phyloP scores from a whole-genome alignment of 1,140 invertebrate genomes.

The Probaryconus sp. region DNA sequence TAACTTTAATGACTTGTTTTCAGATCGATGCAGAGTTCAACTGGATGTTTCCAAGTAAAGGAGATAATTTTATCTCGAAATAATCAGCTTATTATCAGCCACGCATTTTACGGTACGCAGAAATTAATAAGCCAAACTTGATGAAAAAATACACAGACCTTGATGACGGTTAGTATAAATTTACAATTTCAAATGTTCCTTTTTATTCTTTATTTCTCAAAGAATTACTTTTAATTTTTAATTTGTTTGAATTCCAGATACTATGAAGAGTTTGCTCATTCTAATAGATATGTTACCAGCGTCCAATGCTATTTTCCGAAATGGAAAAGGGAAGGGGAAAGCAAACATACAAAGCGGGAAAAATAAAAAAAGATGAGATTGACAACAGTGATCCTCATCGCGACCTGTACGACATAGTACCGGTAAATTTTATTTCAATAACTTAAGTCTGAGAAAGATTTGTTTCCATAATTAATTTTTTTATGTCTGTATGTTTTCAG shows the following conservation, averaged over 20 bases:
- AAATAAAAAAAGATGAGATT: neutral
- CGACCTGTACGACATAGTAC: constrained; percentile 6
- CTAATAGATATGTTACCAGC: constrained; percentile 8
- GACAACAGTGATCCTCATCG: constrained; percentile 14
- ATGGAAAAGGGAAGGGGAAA: constrained; percentile 4
- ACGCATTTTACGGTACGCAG: constrained; percentile 1
- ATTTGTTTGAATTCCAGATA: constrained; percentile 4
- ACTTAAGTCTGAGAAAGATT: neutral
- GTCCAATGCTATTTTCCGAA: constrained; percentile 10
- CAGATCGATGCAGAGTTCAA: constrained; percentile 24
- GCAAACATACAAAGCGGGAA: neutral
- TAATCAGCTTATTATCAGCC: constrained; percentile 13
- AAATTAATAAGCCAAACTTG: neutral
- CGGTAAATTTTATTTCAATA: constrained; percentile 11
- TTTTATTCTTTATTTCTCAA: neutral
- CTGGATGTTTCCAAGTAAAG: constrained; percentile 10
- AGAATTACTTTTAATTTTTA: neutral
- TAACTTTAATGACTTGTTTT: constrained; percentile 5
- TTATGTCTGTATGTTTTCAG: neutral
- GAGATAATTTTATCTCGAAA: constrained; percentile 34
- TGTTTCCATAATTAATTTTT: neutral
- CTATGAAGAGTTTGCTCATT: neutral
- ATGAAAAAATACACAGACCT: constrained; percentile 4
- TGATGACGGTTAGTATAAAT: constrained; percentile 12
- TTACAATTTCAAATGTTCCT: neutral